These are phyloP conservation scores for Leiothrix lutea DNA, from an alignment of 2,113 vertebrate species.

Conservation along the genomic window DNA sequence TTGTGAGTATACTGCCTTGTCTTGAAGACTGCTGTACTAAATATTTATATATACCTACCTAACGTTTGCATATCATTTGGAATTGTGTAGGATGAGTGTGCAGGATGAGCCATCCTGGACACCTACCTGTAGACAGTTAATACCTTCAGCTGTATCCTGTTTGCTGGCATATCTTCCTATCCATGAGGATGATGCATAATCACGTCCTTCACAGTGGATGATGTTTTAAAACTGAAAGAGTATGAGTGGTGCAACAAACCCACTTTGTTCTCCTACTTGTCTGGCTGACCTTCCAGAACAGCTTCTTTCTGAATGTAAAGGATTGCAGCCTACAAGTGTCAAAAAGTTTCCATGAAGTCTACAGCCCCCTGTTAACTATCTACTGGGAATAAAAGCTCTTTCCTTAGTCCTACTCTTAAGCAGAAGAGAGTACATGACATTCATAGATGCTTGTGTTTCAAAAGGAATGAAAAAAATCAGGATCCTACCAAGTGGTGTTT, in stretches of 20 bases:
- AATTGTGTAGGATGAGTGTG: background rate
- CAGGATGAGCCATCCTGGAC: background rate
- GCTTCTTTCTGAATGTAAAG: background rate
- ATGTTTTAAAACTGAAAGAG: background rate
- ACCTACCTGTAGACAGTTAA: background rate
- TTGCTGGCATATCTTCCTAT: background rate
- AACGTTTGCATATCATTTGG: background rate
- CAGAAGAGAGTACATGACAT: background rate
- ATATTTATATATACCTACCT: background rate
- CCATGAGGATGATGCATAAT: background rate
- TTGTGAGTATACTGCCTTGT: background rate
- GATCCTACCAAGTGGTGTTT: background rate
- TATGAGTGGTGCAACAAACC: background rate
- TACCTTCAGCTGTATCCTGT: background rate
- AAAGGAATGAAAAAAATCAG: background rate
- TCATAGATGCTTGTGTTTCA: rapidly evolving
- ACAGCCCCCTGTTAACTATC: background rate
- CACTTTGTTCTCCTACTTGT: background rate
- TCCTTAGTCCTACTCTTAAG: too few species aligned
- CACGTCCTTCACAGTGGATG: background rate
- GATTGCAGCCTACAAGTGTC: background rate
- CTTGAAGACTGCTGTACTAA: background rate
- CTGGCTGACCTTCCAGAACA: background rate
- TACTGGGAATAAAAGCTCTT: background rate
- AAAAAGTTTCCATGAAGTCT: rapidly evolving